Percentiles rank a stretch among this genome's conserved stretches.
Evolutionary conservation across 2,797 vertebrate species (phyloP).

Genomic region (Halcyon smyrnensis): DNA sequence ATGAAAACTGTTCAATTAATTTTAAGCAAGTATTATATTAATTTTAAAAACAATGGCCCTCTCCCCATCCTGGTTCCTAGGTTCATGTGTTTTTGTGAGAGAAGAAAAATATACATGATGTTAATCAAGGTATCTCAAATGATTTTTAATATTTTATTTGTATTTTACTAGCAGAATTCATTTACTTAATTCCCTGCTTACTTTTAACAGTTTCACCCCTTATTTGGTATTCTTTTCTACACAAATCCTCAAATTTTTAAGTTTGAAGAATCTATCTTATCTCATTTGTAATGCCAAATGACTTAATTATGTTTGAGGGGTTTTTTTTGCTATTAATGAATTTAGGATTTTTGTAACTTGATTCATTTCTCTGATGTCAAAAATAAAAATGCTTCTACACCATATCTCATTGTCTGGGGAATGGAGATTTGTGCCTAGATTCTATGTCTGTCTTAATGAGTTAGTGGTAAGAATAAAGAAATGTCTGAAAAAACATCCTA

Average conservation of each 20-base stretch:
- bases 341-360: not conserved
- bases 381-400: not conserved
- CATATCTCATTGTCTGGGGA: not conserved
- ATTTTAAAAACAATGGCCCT: not conserved
- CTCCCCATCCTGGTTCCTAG: rapidly evolving
- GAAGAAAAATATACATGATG: not conserved
- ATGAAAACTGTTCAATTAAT: not conserved
- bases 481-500: not conserved
- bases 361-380: not conserved
- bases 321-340: not conserved
- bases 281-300: not conserved
- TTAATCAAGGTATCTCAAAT: not conserved
- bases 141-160: not conserved
- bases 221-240: not conserved
- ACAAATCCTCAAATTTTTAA: not conserved
- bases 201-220: not conserved
- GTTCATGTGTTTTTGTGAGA: not conserved
- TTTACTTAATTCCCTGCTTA: not conserved
- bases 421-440: not conserved
- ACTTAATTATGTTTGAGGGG: not conserved
- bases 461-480: not conserved
- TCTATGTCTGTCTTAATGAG: not conserved
- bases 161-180: not conserved
- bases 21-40: not conserved
- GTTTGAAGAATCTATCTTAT: not conserved